Percentiles rank a stretch among this genome's conserved stretches.
These are phyloP conservation scores for Emesis russula DNA, from an alignment of 2,888 invertebrate species.

Conservation along the genomic window DNA sequence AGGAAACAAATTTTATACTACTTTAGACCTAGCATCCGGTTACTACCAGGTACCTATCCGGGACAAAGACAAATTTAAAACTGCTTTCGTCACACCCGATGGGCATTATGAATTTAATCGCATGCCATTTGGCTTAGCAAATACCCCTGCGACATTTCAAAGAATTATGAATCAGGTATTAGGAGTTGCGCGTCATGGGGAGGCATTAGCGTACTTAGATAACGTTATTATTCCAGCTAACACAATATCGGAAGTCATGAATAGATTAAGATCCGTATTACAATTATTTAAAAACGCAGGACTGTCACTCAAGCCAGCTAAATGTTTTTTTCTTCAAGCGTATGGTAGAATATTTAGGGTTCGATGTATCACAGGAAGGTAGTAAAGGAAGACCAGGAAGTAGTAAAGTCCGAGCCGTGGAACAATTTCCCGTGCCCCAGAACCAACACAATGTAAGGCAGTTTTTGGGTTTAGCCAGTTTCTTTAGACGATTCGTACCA, in stretches of 20 bases:
- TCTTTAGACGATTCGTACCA: background rate
- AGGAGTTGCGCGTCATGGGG: background rate
- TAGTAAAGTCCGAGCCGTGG: background rate
- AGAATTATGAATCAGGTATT: constrained; percentile 39
- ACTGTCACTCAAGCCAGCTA: background rate
- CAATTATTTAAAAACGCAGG: background rate
- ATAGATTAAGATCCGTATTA: background rate
- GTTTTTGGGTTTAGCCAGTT: constrained; percentile 15
- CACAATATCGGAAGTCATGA: background rate
- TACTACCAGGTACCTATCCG: constrained; percentile 64
- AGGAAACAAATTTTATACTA: constrained; percentile 65
- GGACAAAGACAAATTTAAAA: constrained; percentile 56
- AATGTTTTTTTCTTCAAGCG: constrained; percentile 9
- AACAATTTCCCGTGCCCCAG: background rate
- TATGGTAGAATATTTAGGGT: constrained; percentile 7
- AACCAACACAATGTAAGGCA: constrained; percentile 9
- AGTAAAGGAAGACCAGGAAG: constrained; percentile 3
- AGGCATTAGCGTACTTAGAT: background rate
- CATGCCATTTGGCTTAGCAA: constrained; percentile 79
- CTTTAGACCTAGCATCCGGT: constrained; percentile 83
- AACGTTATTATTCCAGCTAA: background rate
- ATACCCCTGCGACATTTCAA: constrained; percentile 70
- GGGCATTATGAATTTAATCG: constrained; percentile 70
- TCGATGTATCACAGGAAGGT: background rate
- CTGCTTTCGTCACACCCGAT: constrained; percentile 57